A percentile compares a stretch with the other conserved stretches of the same genome.
These are phyloP conservation scores for Arctocebus calabarensis DNA, from an alignment of 2,797 vertebrate genomes.

Conservation along the genomic window DNA sequence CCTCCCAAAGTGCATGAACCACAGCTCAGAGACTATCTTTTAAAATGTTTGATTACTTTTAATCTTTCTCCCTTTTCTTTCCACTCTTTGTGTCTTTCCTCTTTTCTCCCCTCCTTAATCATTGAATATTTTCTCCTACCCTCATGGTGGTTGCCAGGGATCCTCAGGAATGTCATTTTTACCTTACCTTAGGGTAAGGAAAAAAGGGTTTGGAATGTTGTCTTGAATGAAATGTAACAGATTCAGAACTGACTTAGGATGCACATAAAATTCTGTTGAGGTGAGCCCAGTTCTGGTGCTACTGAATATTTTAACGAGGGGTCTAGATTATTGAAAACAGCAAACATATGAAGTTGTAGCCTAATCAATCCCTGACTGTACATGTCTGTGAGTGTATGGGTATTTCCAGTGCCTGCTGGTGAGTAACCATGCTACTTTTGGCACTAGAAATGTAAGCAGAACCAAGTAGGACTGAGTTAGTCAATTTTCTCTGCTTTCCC, in stretches of 20 bases:
- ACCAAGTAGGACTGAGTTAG: constrained; percentile 42
- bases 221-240: constrained; percentile 11
- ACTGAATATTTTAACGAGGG: constrained; percentile 33
- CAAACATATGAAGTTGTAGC: background rate
- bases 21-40: background rate
- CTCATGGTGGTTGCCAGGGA: background rate
- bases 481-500: constrained; percentile 35
- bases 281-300: background rate
- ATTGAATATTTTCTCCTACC: background rate
- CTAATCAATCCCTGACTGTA: background rate
- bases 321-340: background rate
- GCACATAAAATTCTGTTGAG: background rate
- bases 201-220: constrained; percentile 3
- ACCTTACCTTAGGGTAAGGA: background rate
- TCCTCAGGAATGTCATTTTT: background rate
- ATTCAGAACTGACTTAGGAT: background rate
- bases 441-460: constrained; percentile 67
- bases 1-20: too few species aligned
- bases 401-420: constrained; percentile 37
- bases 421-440: constrained; percentile 21
- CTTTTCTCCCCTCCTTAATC: background rate
- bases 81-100: background rate
- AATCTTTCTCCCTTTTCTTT: background rate
- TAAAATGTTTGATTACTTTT: background rate
- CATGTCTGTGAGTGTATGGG: background rate